Evolutionary conservation across 1,140 invertebrate genomes (phyloP).

Genomic region (Zaprionus camerounensis): DNA sequence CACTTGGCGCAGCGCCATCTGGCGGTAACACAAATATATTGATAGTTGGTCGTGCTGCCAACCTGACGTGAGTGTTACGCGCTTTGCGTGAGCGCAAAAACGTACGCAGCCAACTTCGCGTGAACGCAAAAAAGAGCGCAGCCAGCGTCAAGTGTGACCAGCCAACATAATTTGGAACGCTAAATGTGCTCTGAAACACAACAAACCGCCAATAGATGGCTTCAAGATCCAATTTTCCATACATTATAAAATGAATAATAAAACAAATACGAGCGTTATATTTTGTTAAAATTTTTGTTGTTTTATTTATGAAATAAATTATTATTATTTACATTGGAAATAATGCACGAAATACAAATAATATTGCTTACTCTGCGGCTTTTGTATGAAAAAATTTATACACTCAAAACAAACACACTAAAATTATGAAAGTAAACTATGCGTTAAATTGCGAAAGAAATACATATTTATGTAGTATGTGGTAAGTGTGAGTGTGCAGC

Average conservation of each 20-base stretch:
- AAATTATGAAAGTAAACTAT: slow-evolving; percentile 48
- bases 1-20: slow-evolving; percentile 19
- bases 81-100: not conserved
- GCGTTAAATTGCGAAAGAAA: slow-evolving; percentile 25
- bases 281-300: slow-evolving; percentile 69
- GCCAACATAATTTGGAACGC: not conserved
- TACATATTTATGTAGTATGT: slow-evolving; percentile 9
- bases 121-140: not conserved
- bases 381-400: slow-evolving; percentile 43
- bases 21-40: not conserved
- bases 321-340: slow-evolving; percentile 82
- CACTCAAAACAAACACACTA: slow-evolving; percentile 68
- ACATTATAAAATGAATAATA: slow-evolving; percentile 5
- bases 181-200: not conserved
- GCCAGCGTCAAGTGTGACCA: not conserved
- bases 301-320: slow-evolving; percentile 82
- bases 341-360: slow-evolving; percentile 80
- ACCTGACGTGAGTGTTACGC: not conserved
- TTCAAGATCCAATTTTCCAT: not conserved
- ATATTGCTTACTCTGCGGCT: slow-evolving; percentile 70
- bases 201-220: not conserved
- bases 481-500: slow-evolving; percentile 18
- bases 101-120: slow-evolving; percentile 18
- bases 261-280: not conserved
- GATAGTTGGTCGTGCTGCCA: slow-evolving; percentile 14